Evolutionary conservation across 2,797 vertebrate species (phyloP), one percentile per base, ranked within the genome.

Genomic region (Fringilla coelebs): DNA sequence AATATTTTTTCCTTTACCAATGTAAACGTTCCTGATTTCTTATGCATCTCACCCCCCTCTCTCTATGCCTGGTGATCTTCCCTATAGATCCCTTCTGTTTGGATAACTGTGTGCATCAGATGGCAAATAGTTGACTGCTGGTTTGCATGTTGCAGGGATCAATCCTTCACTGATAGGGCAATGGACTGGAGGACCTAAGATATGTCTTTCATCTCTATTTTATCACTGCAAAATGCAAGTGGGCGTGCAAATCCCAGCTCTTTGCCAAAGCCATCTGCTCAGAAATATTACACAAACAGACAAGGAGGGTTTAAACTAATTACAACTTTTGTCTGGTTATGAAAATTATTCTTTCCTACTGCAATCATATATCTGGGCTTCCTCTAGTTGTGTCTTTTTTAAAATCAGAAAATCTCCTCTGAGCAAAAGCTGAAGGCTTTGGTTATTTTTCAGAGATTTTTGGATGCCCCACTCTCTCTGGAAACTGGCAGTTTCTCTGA

Each of bases 211-310:
- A 93, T 97, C 94, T 95, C 92, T 96, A 95, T 96, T 96, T 95
- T 96, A 95, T 95, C 93, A 61, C 75, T 94, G 95, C 80, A 96
- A 96, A 96, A 96, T 77, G 84, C 77, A 95, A 95, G 96, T 97
- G 57, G 96, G 96, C 67, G 95, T 96, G 94, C 86, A 96, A 96
- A 94, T 94, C 67, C 60, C 60, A 94, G 68, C 77, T 96, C 90
- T 94, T 93, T 95, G 96, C 96, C 95, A 96, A 95, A 94, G 96
- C 94, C 96, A 97, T 97, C 96, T 97, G 96, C 96, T 97, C 88
- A 80, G 85, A 96, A 93, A 95, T 89, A 91, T 90, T 95, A 25
- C 54, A 94, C 96, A 94, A 95, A 95, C 90, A 96, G 92, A 96
- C 71, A 91, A 90, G 88, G 93, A 93, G 62, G 92, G 71, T 92